phyloP scores from a whole-genome alignment of 2,888 invertebrate genomes.

The Drosophila formosana region DNA sequence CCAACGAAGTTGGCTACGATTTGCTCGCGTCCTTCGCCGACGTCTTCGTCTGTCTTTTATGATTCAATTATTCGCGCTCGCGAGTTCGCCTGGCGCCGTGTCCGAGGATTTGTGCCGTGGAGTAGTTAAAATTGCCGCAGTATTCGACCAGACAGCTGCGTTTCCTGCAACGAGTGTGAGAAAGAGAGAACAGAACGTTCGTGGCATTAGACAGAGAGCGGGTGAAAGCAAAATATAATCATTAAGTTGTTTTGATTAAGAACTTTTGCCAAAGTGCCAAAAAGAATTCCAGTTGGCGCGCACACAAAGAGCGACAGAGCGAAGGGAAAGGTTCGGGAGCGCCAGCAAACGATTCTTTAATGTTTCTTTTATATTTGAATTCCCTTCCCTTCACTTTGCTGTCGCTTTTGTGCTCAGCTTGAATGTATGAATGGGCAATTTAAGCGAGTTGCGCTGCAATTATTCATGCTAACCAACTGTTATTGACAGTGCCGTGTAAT shows the following conservation, averaged over 20 bases:
- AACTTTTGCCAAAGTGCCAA: slow-evolving; percentile 72
- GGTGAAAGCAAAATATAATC: slow-evolving; percentile 73
- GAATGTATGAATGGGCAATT: slow-evolving; percentile 16
- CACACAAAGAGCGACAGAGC: not conserved
- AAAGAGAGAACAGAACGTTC: slow-evolving; percentile 25
- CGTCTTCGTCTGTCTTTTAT: slow-evolving; percentile 33
- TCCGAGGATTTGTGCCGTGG: slow-evolving; percentile 24
- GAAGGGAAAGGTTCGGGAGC: slow-evolving; percentile 9
- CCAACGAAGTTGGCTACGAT: slow-evolving; percentile 53
- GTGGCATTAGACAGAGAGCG: slow-evolving; percentile 53
- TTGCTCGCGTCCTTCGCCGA: slow-evolving; percentile 12
- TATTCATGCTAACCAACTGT: slow-evolving; percentile 22
- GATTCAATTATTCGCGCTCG: slow-evolving; percentile 36
- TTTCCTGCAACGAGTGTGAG: slow-evolving; percentile 36
- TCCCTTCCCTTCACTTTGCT: slow-evolving; percentile 3
- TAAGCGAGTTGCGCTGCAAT: slow-evolving; percentile 21
- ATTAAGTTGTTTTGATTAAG: slow-evolving; percentile 81
- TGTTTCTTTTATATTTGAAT: slow-evolving; percentile 32
- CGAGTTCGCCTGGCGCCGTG: slow-evolving; percentile 55
- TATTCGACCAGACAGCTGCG: slow-evolving; percentile 40
- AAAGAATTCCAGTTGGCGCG: slow-evolving; percentile 39
- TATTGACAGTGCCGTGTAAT: slow-evolving; percentile 20
- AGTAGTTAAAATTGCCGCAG: slow-evolving; percentile 60
- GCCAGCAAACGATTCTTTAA: slow-evolving; percentile 51
- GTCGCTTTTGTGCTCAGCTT: slow-evolving; percentile 5